Evolutionary conservation across 2,888 invertebrate species (phyloP), one percentile per base, ranked within the genome.

Genomic region (Stenchaetothrips biformis): DNA sequence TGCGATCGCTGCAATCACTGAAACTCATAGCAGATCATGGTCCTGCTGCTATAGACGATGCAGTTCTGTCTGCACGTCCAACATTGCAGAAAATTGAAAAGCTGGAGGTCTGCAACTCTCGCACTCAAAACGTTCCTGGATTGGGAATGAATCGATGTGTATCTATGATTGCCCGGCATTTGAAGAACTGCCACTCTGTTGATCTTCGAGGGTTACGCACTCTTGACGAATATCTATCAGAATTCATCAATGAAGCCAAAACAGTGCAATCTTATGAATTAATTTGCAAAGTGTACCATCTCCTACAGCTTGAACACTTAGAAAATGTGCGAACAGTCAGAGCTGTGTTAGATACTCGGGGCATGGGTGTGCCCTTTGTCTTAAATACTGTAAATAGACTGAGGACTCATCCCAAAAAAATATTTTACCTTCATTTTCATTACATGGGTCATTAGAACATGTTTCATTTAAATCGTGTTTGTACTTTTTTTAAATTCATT

Each of bases 141-240:
- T 21, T 74, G 9, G 67, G 21, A 9, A n/a, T 74, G 11, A 74
- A 74, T 25, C n/a, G 25, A 25, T 74, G 67, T 21, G 25, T 74
- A 25, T 21, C 67, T 25, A 25, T 21, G 21, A 25, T 74, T 6
- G 67, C 67, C 1, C 67, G 21, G 8, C 25, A 25, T 25, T 25
- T 74, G 21, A 74, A 21, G 25, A 74, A 74, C 7, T 74, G 67
- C 25, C 21, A 21, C 21, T 21, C 25, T 25, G 67, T 74, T 1
- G 67, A 74, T 25, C 25, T 74, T 25, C 25, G 67, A 74, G 67
- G 67, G 11, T 74, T 74, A 21, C 67, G 25, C 8, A 25, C 67
- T 25, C 25, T 74, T 21, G 67, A 74, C 25, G 67, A 74, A 74
- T 74, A 74, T 21, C 67, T 74, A n/a, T 74, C 67, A 74, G 67